Base-by-base conservation (phyloP, 2,888 invertebrate genomes). In the Dichetophora obliterata region DNA sequence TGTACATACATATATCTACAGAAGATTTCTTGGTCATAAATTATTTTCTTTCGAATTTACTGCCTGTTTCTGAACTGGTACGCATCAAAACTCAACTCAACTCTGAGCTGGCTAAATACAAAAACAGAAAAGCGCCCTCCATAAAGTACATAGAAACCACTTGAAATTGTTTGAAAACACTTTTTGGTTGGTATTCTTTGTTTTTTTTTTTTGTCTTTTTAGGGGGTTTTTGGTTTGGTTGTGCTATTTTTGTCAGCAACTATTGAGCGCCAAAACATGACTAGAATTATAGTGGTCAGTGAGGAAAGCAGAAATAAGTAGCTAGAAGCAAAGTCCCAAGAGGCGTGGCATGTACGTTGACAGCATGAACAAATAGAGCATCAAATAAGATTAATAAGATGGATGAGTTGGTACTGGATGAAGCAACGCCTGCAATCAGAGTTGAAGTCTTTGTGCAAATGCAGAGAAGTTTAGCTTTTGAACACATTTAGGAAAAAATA, bases 301-400 rank as follows among this genome's bases (percentile, higher is more conserved):
- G 31, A 61, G 72, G 61, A 65, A 16, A 43, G 65, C 61, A 77
- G 57, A 31, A 65, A 2, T 52, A 31, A 69, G 77, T 73, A 22
- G 19, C 24, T 24, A 9, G 57, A 22, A 19, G 57, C 57, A 6
- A 65, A n/a, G 14, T 65, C 69, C n/a, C 69, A 50, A 52, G 50
- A 27, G 69, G 69, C 52, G 69, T 27, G 52, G 65, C 65, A 37
- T 16, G n/a, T 16, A 48, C 19, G 69, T 69, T 52, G 50, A 69
- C 52, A 16, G 34, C 52, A 52, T 69, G 52, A 52, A 69, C 69
- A 69, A 69, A 69, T 52, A 31, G 69, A 31, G 52, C 69, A 50
- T 69, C 50, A 52, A 69, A 69, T n/a, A 31, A 69, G 69, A 69
- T 69, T 69, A 52, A 69, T 68, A 69, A 69, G 69, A 68, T 24